Percentiles rank a stretch among this genome's conserved stretches.
Evolutionary conservation across 1,140 invertebrate genomes (phyloP).

Genomic region (Trissolcus basalis): DNA sequence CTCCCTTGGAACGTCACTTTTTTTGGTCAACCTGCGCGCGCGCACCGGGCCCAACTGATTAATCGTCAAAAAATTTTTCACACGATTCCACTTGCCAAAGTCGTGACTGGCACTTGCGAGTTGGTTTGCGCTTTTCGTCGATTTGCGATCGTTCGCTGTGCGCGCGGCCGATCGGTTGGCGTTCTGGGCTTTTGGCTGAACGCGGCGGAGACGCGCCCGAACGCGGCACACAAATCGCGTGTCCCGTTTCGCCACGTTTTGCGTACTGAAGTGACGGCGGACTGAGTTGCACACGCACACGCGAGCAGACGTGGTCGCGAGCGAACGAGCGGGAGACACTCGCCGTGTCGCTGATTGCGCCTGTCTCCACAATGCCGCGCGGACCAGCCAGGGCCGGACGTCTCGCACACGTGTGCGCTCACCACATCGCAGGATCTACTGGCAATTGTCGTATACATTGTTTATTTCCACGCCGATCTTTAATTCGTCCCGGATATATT

Average conservation of each 20-base stretch:
- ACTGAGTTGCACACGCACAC: constrained; percentile 13
- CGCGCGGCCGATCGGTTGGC: too few species aligned
- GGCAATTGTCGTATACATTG: not conserved
- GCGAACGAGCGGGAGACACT: constrained; percentile 2
- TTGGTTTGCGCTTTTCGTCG: too few species aligned
- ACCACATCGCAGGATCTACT: not conserved
- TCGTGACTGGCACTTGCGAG: too few species aligned
- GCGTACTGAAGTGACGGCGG: constrained; percentile 20
- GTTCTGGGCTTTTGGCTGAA: not conserved
- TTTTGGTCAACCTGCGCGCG: constrained; percentile 12
- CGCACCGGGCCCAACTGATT: not conserved
- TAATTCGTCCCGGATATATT: too few species aligned
- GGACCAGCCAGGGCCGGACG: constrained; percentile 7
- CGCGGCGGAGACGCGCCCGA: constrained; percentile 16
- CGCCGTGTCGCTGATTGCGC: not conserved
- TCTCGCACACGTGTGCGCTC: not conserved
- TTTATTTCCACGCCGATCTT: too few species aligned
- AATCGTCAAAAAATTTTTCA: too few species aligned
- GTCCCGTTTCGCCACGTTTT: constrained; percentile 46
- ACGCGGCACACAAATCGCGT: constrained; percentile 17
- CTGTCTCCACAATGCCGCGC: not conserved
- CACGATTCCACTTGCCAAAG: too few species aligned
- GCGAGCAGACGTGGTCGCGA: constrained; percentile 7
- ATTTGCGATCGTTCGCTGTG: too few species aligned
- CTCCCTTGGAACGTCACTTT: constrained; percentile 21